Percentiles rank a stretch among this genome's conserved stretches.
These are phyloP conservation scores for Drosophila ercepeae DNA, from an alignment of 1,140 invertebrate genomes.

Conservation along the genomic window DNA sequence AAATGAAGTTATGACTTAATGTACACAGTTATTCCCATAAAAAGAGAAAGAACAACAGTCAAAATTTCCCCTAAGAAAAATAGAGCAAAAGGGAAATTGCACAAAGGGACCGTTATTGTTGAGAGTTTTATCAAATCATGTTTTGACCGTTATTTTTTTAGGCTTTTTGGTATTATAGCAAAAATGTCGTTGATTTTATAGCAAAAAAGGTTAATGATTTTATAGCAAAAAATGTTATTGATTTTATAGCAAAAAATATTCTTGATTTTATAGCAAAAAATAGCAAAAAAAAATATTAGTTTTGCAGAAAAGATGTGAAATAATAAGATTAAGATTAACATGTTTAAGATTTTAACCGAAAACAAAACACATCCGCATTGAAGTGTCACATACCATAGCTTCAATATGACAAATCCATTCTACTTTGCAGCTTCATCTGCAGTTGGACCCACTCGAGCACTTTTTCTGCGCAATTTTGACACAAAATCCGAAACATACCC, in stretches of 20 bases:
- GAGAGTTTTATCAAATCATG: not conserved
- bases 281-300: too few species aligned
- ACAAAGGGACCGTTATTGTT: not conserved
- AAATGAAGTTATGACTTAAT: slow-evolving; percentile 78
- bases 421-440: slow-evolving; percentile 50
- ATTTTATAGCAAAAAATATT: too few species aligned
- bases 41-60: not conserved
- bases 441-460: slow-evolving; percentile 45
- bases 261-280: too few species aligned
- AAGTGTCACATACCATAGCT: slow-evolving; percentile 45
- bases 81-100: not conserved
- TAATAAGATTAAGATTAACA: slow-evolving; percentile 15
- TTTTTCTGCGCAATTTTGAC: slow-evolving; percentile 76
- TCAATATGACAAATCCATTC: slow-evolving; percentile 56
- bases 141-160: slow-evolving; percentile 10
- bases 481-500: slow-evolving; percentile 58
- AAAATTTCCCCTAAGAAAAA: not conserved
- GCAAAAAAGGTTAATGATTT: too few species aligned
- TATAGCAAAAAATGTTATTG: too few species aligned
- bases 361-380: slow-evolving; percentile 5
- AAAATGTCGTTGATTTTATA: too few species aligned
- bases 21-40: slow-evolving; percentile 31
- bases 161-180: too few species aligned
- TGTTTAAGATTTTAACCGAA: slow-evolving; percentile 19
- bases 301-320: too few species aligned